Base-by-base conservation (phyloP, 2,888 invertebrate genomes). In the Drosophila stalkeri region DNA sequence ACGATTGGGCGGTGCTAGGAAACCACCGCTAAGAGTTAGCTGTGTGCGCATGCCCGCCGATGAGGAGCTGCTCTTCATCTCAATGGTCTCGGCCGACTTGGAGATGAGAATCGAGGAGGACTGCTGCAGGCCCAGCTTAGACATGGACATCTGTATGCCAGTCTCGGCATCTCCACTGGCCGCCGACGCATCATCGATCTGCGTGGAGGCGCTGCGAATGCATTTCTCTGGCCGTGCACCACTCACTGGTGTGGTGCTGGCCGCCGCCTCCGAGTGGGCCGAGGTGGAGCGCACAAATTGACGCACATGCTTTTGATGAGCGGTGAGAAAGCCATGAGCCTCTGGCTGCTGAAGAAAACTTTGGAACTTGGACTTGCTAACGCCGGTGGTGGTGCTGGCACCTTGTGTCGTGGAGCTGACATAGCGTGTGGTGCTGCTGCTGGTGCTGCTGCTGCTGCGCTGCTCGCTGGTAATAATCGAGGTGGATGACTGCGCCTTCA, bases 1-100 rank as follows among this genome's bases (percentile, higher is more conserved):
- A 16, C 96, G 92, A 82, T 92, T 93, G 8, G 93, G 93, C 23
- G 93, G 93, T 0, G 93, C 93, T 72, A 93, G 73, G 3, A 93
- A 81, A 7, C 93, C 93, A 8, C 93, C 93, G 14, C 93, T 93
- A 56, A 93, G 70, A 0, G 93, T 93, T 67, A 93, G 64, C 64
- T 93, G 93, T 0, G 93, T 92, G n/a, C 93, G 92, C 80, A 93
- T 93, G 35, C 91, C 91, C 3, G 91, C 80, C 33, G 92, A 83
- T 0, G 90, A 80, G 33, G 86, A 72, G 41, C 90, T 89, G 66
- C 92, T 92, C 75, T 92, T 92, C 92, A 91, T 92, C 78, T 93
- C 93, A 70, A 93, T 92, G 16, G 93, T 92, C 77, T 93, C 93
- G 3, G 93, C 93, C 46, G 93, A 93, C 67, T 93, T 93, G 47